Conservation (phyloP, 2,888 invertebrate genomes). For the Ganaspis brasiliensis region DNA sequence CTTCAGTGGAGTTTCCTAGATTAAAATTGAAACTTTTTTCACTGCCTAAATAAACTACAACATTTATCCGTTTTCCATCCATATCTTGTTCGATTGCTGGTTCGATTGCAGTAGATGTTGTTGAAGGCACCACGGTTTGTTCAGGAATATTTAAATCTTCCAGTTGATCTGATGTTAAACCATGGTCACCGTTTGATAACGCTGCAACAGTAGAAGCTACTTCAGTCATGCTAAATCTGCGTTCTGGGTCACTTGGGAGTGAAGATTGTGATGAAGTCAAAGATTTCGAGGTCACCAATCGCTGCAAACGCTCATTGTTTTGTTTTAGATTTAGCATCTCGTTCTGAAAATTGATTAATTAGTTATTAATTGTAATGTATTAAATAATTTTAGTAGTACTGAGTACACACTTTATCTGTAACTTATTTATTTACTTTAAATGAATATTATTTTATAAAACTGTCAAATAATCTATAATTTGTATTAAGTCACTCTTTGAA, state of each 20-base stretch:
- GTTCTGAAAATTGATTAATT: slow-evolving; percentile 82
- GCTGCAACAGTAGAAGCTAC: slow-evolving; percentile 76
- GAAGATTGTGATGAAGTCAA: slow-evolving; percentile 83
- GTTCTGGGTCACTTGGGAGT: slow-evolving; percentile 78
- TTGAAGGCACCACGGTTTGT: slow-evolving; percentile 68
- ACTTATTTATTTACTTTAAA: no score
- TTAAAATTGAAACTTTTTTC: slow-evolving; percentile 84
- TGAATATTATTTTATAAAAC: no score
- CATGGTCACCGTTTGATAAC: slow-evolving; percentile 73
- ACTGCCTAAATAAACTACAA: slow-evolving; percentile 92
- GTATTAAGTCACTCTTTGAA: no score
- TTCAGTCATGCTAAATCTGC: slow-evolving; percentile 80
- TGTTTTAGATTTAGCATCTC: slow-evolving; percentile 98
- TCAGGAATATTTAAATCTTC: slow-evolving; percentile 74
- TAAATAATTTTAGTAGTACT: background rate
- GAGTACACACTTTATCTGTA: no score
- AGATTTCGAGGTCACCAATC: slow-evolving; percentile 86
- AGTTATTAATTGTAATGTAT: background rate
- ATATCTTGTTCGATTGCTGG: slow-evolving; percentile 82
- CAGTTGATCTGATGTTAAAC: slow-evolving; percentile 69
- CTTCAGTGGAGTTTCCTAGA: slow-evolving; percentile 79
- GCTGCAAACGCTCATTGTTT: slow-evolving; percentile 96
- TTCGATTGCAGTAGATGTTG: slow-evolving; percentile 68
- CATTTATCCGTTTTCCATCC: slow-evolving; percentile 93
- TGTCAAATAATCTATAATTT: no score